These are phyloP conservation scores for Apteryx mantelli DNA, from an alignment of 2,113 vertebrate genomes.

Conservation along the genomic window DNA sequence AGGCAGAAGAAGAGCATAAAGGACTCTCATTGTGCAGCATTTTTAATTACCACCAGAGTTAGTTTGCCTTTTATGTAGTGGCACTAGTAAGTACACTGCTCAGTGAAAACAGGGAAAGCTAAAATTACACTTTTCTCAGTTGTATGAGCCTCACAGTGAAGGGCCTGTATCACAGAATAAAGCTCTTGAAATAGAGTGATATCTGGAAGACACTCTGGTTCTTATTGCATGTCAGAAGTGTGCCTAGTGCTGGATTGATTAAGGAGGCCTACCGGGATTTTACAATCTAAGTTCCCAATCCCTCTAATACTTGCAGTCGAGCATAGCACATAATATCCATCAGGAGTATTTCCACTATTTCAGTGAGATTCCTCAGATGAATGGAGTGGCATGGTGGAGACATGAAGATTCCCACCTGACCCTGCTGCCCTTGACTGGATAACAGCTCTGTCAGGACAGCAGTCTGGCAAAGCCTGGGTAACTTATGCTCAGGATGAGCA, in stretches of 20 bases:
- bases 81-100: not conserved
- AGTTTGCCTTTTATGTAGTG: conserved; percentile 6
- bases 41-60: not conserved
- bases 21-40: not conserved
- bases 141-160: not conserved
- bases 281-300: not conserved
- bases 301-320: not conserved
- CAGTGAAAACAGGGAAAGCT: not conserved
- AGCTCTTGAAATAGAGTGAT: not conserved
- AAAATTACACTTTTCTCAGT: conserved; percentile 5
- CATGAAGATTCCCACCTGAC: not conserved
- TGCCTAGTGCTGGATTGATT: not conserved
- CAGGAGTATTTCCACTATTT: not conserved
- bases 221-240: not conserved
- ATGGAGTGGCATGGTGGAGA: not conserved
- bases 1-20: conserved; percentile 12
- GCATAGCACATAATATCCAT: not conserved
- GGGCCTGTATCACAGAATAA: not conserved
- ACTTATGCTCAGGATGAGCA: not conserved
- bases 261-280: not conserved
- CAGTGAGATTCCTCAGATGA: not conserved
- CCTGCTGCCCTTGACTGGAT: not conserved
- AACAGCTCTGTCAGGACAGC: not conserved
- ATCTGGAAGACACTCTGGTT: not conserved
- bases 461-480: not conserved